A percentile compares a stretch with the other conserved stretches of the same genome.
phyloP scores from a whole-genome alignment of 2,888 invertebrate species.

The Pristionchus fissidentatus region DNA sequence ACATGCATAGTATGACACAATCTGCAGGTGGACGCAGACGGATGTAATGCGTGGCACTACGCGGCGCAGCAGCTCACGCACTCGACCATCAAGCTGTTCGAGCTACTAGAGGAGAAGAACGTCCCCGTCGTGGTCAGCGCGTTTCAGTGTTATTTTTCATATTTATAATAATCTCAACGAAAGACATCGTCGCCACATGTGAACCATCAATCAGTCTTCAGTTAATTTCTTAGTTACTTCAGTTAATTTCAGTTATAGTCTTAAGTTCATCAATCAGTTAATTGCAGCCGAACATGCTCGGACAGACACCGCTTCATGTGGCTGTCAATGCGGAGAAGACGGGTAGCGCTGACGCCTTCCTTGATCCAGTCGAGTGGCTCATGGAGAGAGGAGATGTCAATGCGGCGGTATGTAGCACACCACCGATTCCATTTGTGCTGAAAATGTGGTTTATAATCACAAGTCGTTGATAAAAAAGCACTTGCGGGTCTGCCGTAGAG shows the following conservation, averaged over 20 bases:
- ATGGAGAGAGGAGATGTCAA: constrained; percentile 75
- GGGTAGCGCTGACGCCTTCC: constrained; percentile 77
- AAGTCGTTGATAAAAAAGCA: background rate
- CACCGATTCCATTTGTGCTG: background rate
- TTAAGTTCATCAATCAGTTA: background rate
- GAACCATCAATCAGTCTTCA: no score
- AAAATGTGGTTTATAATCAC: background rate
- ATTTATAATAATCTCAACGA: no score
- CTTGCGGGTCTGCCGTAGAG: no score
- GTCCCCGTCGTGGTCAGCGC: constrained; percentile 48
- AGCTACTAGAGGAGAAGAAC: constrained; percentile 51
- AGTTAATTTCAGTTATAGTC: background rate
- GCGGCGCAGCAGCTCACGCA: constrained; percentile 56
- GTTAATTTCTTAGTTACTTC: no score
- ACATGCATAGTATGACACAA: no score
- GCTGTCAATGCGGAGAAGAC: constrained; percentile 46
- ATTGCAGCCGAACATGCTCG: constrained; percentile 6
- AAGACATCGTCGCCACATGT: no score
- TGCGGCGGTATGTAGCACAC: background rate
- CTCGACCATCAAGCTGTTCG: constrained; percentile 57
- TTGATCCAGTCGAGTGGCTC: constrained; percentile 77
- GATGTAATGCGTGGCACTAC: constrained; percentile 57
- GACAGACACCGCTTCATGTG: constrained; percentile 33
- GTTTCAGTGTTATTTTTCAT: background rate
- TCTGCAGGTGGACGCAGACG: constrained; percentile 11